A percentile compares a stretch with the other conserved stretches of the same genome.
phyloP scores from a whole-genome alignment of 2,113 vertebrate genomes.

The Pagrus major region DNA sequence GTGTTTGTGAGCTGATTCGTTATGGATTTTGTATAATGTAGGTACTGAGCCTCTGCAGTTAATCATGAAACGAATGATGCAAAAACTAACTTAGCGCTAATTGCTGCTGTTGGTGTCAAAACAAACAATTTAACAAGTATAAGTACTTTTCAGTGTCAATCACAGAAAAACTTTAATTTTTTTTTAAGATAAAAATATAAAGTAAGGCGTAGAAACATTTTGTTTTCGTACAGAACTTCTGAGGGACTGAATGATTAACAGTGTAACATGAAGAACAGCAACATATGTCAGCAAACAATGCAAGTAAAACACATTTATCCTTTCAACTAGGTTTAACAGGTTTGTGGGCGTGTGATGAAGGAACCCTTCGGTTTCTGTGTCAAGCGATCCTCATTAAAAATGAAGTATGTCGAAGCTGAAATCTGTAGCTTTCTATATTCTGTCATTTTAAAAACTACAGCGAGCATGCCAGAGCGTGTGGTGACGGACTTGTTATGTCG shows the following conservation, averaged over 20 bases:
- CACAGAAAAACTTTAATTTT: not conserved
- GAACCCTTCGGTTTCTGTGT: not conserved
- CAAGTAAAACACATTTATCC: not conserved
- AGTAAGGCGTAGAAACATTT: not conserved
- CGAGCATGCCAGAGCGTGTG: not conserved
- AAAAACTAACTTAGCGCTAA: conserved; percentile 21
- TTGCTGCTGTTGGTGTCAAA: conserved; percentile 36
- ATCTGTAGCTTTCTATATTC: not conserved
- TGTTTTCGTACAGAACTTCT: not conserved
- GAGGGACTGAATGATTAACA: not conserved
- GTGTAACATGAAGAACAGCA: not conserved
- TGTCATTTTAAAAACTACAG: not conserved
- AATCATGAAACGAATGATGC: conserved; percentile 48
- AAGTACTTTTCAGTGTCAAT: not conserved
- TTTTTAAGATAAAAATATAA: not conserved
- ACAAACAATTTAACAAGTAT: conserved; percentile 19
- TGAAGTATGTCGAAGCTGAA: not conserved
- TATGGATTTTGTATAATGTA: conserved; percentile 34
- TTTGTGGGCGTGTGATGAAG: not conserved
- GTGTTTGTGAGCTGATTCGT: conserved; percentile 36
- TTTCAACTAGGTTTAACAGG: not conserved
- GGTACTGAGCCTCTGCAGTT: conserved; percentile 10
- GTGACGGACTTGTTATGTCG: not conserved
- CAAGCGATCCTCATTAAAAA: not conserved
- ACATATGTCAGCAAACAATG: not conserved